A percentile compares a stretch with the other conserved stretches of the same genome.
Conservation (phyloP, 2,888 invertebrate species). For the Parnassius mnemosyne region DNA sequence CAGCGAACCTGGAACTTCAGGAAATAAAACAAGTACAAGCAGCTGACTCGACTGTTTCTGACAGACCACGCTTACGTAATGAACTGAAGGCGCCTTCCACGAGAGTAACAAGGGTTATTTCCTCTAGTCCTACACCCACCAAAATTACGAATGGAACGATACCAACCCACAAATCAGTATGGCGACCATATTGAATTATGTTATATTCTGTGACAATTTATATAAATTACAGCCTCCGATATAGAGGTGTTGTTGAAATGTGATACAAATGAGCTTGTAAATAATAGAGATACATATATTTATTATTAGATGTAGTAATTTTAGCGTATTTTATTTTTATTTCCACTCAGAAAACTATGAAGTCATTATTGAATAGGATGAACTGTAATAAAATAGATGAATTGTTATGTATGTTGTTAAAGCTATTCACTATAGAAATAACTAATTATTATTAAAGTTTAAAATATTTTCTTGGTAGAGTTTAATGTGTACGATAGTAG, state of each 20-base stretch:
- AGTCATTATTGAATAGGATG: constrained; percentile 48
- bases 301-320: constrained; percentile 50
- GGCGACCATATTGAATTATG: constrained; percentile 84
- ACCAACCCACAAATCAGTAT: constrained; percentile 84
- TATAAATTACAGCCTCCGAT: constrained; percentile 41
- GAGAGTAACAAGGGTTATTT: constrained; percentile 67
- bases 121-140: constrained; percentile 77
- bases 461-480: constrained; percentile 31
- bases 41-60: constrained; percentile 81
- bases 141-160: constrained; percentile 80
- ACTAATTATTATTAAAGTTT: constrained; percentile 38
- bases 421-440: constrained; percentile 50
- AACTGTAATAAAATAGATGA: constrained; percentile 47
- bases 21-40: constrained; percentile 78
- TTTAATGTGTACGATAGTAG: constrained; percentile 23
- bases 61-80: constrained; percentile 64
- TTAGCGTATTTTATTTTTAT: constrained; percentile 46
- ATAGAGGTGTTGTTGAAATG: constrained; percentile 62
- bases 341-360: constrained; percentile 37
- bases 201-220: constrained; percentile 35
- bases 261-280: constrained; percentile 80
- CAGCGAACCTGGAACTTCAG: constrained; percentile 79
- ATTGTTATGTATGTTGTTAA: constrained; percentile 67
- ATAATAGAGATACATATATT: constrained; percentile 49
- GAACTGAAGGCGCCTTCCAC: constrained; percentile 83